Conservation (phyloP, 2,797 vertebrate genomes). For the Hippocampus kuda region DNA sequence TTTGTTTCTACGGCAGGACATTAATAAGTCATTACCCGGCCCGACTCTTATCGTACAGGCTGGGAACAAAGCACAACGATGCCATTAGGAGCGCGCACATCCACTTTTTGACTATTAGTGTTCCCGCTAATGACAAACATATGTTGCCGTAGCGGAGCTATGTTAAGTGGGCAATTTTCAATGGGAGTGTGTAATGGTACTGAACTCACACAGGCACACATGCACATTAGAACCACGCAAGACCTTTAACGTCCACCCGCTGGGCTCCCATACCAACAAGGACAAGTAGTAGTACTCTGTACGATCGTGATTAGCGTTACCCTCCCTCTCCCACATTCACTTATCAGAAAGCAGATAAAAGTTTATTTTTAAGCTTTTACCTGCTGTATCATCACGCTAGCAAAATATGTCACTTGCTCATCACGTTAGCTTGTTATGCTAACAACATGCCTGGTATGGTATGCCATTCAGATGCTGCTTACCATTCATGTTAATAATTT, state of each 20-base stretch:
- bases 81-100: constrained; percentile 66
- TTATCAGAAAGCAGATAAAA: not conserved
- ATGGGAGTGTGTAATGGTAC: constrained; percentile 68
- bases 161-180: constrained; percentile 72
- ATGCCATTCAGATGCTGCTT: not conserved
- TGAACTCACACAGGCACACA: constrained; percentile 31
- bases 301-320: not conserved
- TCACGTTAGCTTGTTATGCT: not conserved
- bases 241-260: constrained; percentile 21
- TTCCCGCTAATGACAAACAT: constrained; percentile 70
- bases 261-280: not conserved
- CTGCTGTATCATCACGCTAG: not conserved
- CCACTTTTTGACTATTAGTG: constrained; percentile 70
- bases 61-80: constrained; percentile 56
- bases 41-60: constrained; percentile 56
- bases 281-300: not conserved
- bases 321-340: not conserved
- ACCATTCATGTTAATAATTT: not conserved
- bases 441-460: not conserved
- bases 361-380: not conserved
- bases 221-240: constrained; percentile 1
- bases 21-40: constrained; percentile 67
- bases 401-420: not conserved
- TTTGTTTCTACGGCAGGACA: constrained; percentile 23
- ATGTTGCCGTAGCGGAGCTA: constrained; percentile 68